Percentiles rank a stretch among this genome's conserved stretches.
These are phyloP conservation scores for Gallinago solitaria DNA, from an alignment of 2,797 vertebrate genomes.

Conservation along the genomic window DNA sequence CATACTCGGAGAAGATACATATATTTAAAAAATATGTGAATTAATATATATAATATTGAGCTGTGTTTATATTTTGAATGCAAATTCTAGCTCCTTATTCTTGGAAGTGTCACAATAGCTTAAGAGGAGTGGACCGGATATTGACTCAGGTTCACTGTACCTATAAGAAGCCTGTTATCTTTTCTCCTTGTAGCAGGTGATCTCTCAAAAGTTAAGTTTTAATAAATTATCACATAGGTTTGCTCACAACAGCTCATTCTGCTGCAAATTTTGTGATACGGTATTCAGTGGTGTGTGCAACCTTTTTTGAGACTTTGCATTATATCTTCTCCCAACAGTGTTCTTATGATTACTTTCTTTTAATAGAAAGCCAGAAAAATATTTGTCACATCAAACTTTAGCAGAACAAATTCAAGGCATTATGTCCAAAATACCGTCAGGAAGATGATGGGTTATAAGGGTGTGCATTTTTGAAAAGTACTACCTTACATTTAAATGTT, in stretches of 20 bases:
- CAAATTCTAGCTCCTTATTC: not conserved
- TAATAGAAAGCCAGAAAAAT: not conserved
- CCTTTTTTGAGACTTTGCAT: not conserved
- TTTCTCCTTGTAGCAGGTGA: not conserved
- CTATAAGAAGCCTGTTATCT: not conserved
- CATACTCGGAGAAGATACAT: not conserved
- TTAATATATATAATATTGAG: not conserved
- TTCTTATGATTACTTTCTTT: not conserved
- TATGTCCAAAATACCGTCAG: not conserved
- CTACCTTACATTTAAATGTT: not conserved
- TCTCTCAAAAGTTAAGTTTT: not conserved
- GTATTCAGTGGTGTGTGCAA: not conserved
- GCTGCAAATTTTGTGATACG: not conserved
- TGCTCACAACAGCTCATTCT: not conserved
- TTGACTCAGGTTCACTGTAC: not conserved
- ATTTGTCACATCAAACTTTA: not conserved
- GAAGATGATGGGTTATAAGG: not conserved
- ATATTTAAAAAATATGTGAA: not conserved
- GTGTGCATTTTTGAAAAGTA: not conserved
- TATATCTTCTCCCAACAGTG: not conserved
- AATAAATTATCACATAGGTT: not conserved
- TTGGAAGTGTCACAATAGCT: not conserved
- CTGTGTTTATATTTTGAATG: not conserved
- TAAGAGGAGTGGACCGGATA: not conserved
- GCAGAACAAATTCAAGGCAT: accelerated